Conservation (phyloP, 2,113 vertebrate genomes). For the Anolis sagrei region DNA sequence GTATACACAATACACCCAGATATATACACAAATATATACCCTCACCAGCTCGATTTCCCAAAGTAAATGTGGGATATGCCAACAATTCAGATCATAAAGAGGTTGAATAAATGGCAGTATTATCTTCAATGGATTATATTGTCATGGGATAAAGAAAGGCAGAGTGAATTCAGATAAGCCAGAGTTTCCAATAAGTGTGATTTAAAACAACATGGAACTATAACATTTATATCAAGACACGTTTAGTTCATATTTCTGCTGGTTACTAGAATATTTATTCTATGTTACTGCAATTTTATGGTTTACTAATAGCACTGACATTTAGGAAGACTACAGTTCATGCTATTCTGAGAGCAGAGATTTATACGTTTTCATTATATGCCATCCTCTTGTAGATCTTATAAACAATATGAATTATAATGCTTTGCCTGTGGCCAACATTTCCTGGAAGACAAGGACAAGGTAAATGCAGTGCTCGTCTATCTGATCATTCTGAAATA, state of each 20-base stretch:
- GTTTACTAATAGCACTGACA: conserved; percentile 25
- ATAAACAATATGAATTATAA: conserved; percentile 57
- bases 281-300: conserved; percentile 18
- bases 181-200: conserved; percentile 1
- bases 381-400: conserved; percentile 42
- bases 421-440: conserved; percentile 38
- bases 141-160: not conserved
- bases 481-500: conserved; percentile 53
- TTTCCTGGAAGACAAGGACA: conserved; percentile 54
- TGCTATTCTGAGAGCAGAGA: conserved; percentile 40
- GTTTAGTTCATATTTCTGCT: conserved; percentile 32
- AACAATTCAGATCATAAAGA: conserved; percentile 16
- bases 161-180: conserved; percentile 10
- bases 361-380: conserved; percentile 45
- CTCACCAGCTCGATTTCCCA: not conserved
- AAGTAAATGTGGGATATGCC: not conserved
- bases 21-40: not conserved
- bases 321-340: conserved; percentile 6
- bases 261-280: conserved; percentile 19
- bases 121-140: not conserved
- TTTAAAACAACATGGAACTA: conserved; percentile 20
- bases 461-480: conserved; percentile 54
- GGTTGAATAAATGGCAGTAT: not conserved
- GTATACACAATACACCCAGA: not conserved
- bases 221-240: conserved; percentile 18